These are phyloP conservation scores for Falcunculus frontatus DNA, from an alignment of 2,113 vertebrate genomes.

Conservation along the genomic window DNA sequence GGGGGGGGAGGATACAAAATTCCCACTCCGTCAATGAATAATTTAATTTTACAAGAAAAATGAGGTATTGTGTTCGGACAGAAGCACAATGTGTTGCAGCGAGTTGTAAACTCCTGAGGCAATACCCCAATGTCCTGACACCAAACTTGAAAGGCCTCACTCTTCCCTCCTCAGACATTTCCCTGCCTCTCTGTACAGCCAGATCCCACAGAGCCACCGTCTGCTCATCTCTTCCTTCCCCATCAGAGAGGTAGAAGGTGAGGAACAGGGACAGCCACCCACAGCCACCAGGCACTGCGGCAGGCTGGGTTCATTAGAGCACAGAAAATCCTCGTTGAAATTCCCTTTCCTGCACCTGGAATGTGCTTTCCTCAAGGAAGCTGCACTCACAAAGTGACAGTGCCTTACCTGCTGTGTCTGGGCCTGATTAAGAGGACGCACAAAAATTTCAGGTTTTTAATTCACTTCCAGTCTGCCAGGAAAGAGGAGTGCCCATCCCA, in stretches of 20 bases:
- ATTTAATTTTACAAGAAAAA: not conserved
- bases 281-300: not conserved
- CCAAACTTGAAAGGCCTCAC: not conserved
- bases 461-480: not conserved
- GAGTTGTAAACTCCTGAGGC: not conserved
- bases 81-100: not conserved
- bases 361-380: not conserved
- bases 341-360: not conserved
- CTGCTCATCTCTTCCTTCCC: not conserved
- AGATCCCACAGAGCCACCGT: not conserved
- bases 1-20: not conserved
- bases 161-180: not conserved
- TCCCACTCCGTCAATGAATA: not conserved
- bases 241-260: not conserved
- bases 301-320: rapidly evolving
- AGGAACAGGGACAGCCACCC: not conserved
- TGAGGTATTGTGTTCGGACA: not conserved
- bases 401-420: rapidly evolving
- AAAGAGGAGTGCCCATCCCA: not conserved
- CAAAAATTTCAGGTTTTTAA: not conserved
- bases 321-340: not conserved
- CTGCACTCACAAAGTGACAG: not conserved
- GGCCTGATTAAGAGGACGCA: too few relatives aligned
- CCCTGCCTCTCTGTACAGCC: not conserved
- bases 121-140: not conserved